phyloP scores from a whole-genome alignment of 2,888 invertebrate genomes.

The Charanyca ferruginea region DNA sequence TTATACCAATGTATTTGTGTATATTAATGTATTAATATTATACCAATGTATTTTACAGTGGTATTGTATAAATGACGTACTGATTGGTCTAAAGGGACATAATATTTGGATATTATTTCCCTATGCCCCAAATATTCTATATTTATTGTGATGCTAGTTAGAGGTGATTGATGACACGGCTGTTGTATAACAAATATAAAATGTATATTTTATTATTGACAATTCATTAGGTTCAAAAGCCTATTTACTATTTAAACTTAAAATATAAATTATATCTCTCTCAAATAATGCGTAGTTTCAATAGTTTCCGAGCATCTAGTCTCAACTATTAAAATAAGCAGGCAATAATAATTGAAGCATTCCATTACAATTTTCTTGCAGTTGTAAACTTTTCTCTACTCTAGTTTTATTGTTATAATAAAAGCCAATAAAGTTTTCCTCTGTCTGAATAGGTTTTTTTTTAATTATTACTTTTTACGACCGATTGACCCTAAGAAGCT shows the following conservation, averaged over 20 bases:
- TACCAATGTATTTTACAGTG: too few species aligned
- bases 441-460: slow-evolving; percentile 44
- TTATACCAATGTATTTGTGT: slow-evolving; percentile 22
- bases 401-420: slow-evolving; percentile 50
- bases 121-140: slow-evolving; percentile 59
- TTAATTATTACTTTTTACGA: slow-evolving; percentile 35
- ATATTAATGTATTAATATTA: neutral
- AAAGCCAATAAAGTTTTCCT: slow-evolving; percentile 61
- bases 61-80: slow-evolving; percentile 32
- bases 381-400: slow-evolving; percentile 37
- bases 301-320: slow-evolving; percentile 35
- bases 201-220: slow-evolving; percentile 61
- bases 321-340: slow-evolving; percentile 27
- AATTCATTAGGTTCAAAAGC: slow-evolving; percentile 19
- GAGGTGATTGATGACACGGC: slow-evolving; percentile 76
- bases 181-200: slow-evolving; percentile 63
- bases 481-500: too few species aligned
- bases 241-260: slow-evolving; percentile 37
- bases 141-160: slow-evolving; percentile 66
- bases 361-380: slow-evolving; percentile 55
- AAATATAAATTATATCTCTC: slow-evolving; percentile 16
- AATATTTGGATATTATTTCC: slow-evolving; percentile 28
- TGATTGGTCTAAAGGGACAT: slow-evolving; percentile 28
- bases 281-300: slow-evolving; percentile 17
- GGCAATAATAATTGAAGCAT: slow-evolving; percentile 52